These are phyloP conservation scores for Petrocephalus schoutedeni DNA, from an alignment of 2,797 vertebrate genomes.

Conservation along the genomic window DNA sequence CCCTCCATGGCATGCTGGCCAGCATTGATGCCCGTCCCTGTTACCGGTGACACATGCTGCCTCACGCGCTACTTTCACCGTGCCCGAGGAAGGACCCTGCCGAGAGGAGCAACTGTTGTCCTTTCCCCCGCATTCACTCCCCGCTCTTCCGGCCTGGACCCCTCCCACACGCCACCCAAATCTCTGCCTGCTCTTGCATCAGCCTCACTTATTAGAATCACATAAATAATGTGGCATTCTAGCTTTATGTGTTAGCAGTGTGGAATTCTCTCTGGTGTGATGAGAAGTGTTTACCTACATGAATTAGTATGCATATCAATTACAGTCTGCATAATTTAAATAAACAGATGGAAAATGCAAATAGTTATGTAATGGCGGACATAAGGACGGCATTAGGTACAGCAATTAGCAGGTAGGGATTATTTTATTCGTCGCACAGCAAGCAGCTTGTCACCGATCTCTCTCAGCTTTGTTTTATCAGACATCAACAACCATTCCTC, in stretches of 20 bases:
- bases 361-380: background rate
- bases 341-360: background rate
- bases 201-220: background rate
- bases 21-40: conserved; percentile 42
- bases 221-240: background rate
- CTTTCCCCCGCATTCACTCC: conserved; percentile 47
- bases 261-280: background rate
- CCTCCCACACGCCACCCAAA: background rate
- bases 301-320: background rate
- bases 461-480: background rate
- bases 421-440: background rate
- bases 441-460: background rate
- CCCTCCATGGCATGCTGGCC: background rate
- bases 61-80: background rate
- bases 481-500: background rate
- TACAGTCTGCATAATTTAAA: background rate
- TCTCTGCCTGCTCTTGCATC: background rate
- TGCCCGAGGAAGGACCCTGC: conserved; percentile 25
- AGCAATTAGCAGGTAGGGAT: conserved; percentile 4
- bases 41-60: conserved; percentile 33
- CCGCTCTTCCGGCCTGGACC: conserved; percentile 42
- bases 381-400: background rate
- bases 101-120: conserved; percentile 42
- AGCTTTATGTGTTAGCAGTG: background rate
- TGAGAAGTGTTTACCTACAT: background rate